Percentiles rank a stretch among this genome's conserved stretches.
phyloP scores from a whole-genome alignment of 2,113 vertebrate species.

The Condylura cristata region DNA sequence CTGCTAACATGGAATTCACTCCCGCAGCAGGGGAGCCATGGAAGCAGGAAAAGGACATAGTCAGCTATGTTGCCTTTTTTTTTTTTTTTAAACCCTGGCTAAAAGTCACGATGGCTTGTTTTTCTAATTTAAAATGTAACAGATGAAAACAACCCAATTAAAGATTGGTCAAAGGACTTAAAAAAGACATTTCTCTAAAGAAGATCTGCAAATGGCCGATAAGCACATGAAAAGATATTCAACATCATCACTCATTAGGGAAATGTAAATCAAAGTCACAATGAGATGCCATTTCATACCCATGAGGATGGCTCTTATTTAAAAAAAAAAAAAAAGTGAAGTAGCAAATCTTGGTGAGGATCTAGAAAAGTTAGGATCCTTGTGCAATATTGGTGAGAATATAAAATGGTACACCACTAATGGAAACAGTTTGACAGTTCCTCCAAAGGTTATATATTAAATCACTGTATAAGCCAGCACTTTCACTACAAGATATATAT shows the following conservation, averaged over 20 bases:
- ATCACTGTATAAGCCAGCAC: background rate
- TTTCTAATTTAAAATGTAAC: slow-evolving; percentile 38
- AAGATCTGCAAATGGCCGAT: background rate
- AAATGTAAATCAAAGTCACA: slow-evolving; percentile 3
- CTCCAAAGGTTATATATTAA: background rate
- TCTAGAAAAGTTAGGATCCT: background rate
- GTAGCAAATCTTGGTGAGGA: background rate
- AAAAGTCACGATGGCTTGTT: slow-evolving; percentile 40
- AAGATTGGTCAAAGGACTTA: background rate
- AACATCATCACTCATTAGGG: background rate
- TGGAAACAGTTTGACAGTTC: background rate
- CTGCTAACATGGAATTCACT: background rate
- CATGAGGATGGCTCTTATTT: background rate
- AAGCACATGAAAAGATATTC: background rate
- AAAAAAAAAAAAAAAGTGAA: background rate
- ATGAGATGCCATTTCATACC: background rate
- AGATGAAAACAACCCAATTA: slow-evolving; percentile 20
- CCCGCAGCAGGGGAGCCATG: background rate
- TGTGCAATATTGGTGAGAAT: background rate
- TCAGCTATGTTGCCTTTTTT: background rate
- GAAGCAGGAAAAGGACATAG: background rate
- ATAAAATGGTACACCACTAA: background rate
- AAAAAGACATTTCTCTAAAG: slow-evolving; percentile 3
- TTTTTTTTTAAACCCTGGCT: background rate
- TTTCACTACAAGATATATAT: background rate